Percentiles rank a stretch among this genome's conserved stretches.
These are phyloP conservation scores for Porites lutea DNA, from an alignment of 64 coral and sea anemone genomes.

Conservation along the genomic window DNA sequence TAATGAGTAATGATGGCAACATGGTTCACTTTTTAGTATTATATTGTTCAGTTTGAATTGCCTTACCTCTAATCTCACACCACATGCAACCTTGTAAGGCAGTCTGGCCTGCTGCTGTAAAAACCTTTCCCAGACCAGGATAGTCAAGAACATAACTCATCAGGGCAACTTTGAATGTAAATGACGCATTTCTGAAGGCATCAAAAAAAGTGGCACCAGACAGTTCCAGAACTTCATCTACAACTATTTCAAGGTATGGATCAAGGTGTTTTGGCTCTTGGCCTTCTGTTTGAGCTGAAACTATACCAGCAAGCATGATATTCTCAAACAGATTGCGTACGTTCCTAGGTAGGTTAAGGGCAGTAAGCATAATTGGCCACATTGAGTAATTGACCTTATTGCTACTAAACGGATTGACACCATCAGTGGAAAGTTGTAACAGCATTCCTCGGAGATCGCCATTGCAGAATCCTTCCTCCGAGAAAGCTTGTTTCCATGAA, in stretches of 20 bases:
- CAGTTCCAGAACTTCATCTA: conserved; percentile 43
- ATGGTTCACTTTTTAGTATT: conserved; percentile 7
- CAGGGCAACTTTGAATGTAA: conserved; percentile 15
- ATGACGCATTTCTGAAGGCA: not conserved
- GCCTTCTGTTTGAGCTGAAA: conserved; percentile 22
- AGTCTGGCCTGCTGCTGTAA: conserved; percentile 20
- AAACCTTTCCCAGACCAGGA: conserved; percentile 36
- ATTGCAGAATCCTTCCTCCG: not conserved
- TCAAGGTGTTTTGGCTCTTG: conserved; percentile 33
- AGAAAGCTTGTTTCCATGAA: conserved; percentile 8
- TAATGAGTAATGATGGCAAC: conserved; percentile 16
- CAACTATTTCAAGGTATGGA: conserved; percentile 33
- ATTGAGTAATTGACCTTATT: conserved; percentile 54
- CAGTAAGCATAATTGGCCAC: conserved; percentile 52
- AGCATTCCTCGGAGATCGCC: conserved; percentile 38
- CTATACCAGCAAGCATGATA: conserved; percentile 32
- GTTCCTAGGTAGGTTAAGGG: conserved; percentile 23
- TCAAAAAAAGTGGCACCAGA: conserved; percentile 7
- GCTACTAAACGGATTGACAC: conserved; percentile 17
- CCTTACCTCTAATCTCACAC: conserved; percentile 52
- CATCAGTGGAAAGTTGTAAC: conserved; percentile 38
- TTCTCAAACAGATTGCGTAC: conserved; percentile 39
- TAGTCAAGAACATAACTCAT: conserved; percentile 48
- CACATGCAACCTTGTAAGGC: conserved; percentile 47
- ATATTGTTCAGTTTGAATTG: not conserved